Conservation (phyloP, 2,797 vertebrate species). For the Anabas testudineus region DNA sequence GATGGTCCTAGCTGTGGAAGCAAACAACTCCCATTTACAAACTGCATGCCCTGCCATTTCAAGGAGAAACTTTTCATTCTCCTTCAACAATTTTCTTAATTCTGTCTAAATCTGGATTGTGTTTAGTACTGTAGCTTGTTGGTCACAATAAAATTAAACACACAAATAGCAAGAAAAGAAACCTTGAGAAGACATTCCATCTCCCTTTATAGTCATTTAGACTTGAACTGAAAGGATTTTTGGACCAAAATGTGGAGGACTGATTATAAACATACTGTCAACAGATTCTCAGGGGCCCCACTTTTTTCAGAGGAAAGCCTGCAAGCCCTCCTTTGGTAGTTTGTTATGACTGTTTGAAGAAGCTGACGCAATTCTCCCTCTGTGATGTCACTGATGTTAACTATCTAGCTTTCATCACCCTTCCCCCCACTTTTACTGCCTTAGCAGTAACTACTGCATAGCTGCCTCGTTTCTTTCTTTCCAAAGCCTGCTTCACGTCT, state of each 20-base stretch:
- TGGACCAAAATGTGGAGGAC: slow-evolving; percentile 8
- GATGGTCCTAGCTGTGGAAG: not conserved
- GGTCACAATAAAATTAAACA: not conserved
- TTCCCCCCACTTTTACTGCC: slow-evolving; percentile 42
- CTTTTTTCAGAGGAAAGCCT: slow-evolving; percentile 57
- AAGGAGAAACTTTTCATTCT: not conserved
- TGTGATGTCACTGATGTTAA: slow-evolving; percentile 75
- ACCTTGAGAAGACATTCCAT: slow-evolving; percentile 1
- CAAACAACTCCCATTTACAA: no score
- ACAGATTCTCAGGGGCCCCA: slow-evolving; percentile 47
- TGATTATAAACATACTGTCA: slow-evolving; percentile 48
- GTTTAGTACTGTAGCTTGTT: no score
- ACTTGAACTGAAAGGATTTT: slow-evolving; percentile 36
- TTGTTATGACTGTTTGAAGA: slow-evolving; percentile 69
- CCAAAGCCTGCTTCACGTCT: slow-evolving; percentile 42
- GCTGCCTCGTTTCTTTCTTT: slow-evolving; percentile 34
- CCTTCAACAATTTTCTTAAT: not conserved
- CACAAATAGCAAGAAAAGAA: not conserved
- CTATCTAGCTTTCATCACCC: slow-evolving; percentile 74
- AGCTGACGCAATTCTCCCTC: slow-evolving; percentile 67
- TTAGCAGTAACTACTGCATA: slow-evolving; percentile 39
- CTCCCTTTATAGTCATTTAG: slow-evolving; percentile 7
- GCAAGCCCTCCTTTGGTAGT: slow-evolving; percentile 54
- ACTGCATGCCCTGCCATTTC: no score
- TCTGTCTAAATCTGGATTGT: not conserved